Evolutionary conservation across 2,113 vertebrate genomes (phyloP), one percentile per base, ranked within the genome.

Genomic region (Nycticryphes semicollaris): DNA sequence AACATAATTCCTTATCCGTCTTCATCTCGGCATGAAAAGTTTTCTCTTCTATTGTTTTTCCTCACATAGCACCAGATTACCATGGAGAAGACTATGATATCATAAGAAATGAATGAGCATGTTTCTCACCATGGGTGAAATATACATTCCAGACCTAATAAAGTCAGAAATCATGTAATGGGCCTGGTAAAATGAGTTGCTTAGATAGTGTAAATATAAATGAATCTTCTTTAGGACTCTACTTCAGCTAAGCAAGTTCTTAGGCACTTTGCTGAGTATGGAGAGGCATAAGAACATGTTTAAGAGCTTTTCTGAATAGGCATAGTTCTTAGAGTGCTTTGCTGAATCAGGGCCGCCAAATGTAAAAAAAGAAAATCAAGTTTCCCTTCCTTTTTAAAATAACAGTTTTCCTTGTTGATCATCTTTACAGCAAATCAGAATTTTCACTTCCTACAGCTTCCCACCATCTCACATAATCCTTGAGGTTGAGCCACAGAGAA

Each of bases 41-140:
- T 87, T 93, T 84, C 69, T 78, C 87, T 84, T 62, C 82, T 48
- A 88, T 85, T 95, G 94, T 97, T 94, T 95, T 98, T 97, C 95
- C 79, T 97, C 89, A 70, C 79, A 91, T 94, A 96, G 94, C 94
- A 90, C 95, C 57, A 92, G 93, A 89, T 97, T 97, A 76, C 96
- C 93, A 90, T 93, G 92, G 89, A 93, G 93, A 91, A 97, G 94
- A 79, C 87, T 85, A 85, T 94, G 93, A 94, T 97, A 90, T 95
- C 92, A 96, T 89, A 92, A 95, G 92, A 93, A 97, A 95, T 93
- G 84, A 95, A 95, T 96, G 96, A 93, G 72, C 57, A 90, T 94
- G 89, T 96, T 93, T 93, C 82, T 80, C 90, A 93, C 91, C 87
- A 95, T 92, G 95, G 92, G 85, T 96, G 82, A 92, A 93, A 96